phyloP scores from a whole-genome alignment of 2,113 vertebrate species.

The Ptyas mucosa region DNA sequence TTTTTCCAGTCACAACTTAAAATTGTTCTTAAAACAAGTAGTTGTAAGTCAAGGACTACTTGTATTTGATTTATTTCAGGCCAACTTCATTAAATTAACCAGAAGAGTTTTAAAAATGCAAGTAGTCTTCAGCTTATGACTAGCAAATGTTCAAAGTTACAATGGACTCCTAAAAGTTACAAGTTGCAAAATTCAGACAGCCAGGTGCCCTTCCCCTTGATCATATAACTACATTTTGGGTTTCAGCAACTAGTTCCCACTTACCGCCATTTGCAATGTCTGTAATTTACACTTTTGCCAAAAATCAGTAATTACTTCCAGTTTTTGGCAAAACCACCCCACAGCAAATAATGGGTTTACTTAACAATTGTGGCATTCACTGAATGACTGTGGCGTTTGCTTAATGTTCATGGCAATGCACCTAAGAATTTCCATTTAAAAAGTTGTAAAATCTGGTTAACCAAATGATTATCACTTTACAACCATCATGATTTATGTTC shows the following conservation, averaged over 20 bases:
- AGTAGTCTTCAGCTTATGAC: background rate
- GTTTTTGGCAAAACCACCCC: background rate
- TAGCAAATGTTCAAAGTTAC: no score
- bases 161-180: no score
- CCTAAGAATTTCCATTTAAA: background rate
- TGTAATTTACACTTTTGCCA: no score
- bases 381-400: background rate
- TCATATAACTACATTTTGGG: no score
- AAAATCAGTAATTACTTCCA: no score
- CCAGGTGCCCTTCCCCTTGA: no score
- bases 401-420: background rate
- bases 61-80: background rate
- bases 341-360: background rate
- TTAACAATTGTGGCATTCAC: background rate
- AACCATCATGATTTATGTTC: background rate
- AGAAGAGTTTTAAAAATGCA: background rate
- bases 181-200: no score
- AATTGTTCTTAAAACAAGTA: background rate
- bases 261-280: no score
- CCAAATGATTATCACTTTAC: background rate
- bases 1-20: background rate
- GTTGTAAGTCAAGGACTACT: background rate
- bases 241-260: no score
- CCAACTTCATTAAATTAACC: background rate
- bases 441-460: background rate